Base-by-base conservation (phyloP, 64 coral and sea anemone genomes). In the Hydrozoanthus tunicans region DNA sequence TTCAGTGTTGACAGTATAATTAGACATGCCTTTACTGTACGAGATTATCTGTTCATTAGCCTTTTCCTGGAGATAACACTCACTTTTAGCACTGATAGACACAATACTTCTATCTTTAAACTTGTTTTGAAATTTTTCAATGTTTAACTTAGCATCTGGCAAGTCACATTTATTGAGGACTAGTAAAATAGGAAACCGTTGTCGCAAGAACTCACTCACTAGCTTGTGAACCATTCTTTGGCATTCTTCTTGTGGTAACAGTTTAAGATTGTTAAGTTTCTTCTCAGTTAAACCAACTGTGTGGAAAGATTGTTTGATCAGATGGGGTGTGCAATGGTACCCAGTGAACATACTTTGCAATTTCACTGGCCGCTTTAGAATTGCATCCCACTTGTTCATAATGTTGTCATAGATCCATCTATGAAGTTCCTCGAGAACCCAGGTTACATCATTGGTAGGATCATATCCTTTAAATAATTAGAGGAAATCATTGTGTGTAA, bases 361-460 rank as follows among this genome's bases (percentile, higher is more conserved):
- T 80, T 96, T 96, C 5, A 53, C 79, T 74, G 94, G 94, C 76
- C 86, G 93, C 81, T 93, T 96, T 20, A 57, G 61, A 14, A 96
- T 96, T n/a, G 91, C 56, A 78, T 93, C 94, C 94, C 94, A 93
- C 60, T 96, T 96, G 80, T 61, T 62, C 88, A 96, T 96, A 62
- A 96, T 81, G 57, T 96, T 96, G 77, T 93, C 83, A 62, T 85
- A 93, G 68, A 96, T 96, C 94, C 94, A 96, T 43, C 73, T 66
- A 79, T 96, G 94, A 8, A 96, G 81, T 85, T 96, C 94, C 53
- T 93, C 43, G 11, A 91, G 79, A 81, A 96, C 89, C 94, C 94
- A 96, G n/a, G 71, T 89, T 15, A 96, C 91, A 96, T 96, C 94
- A 81, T 63, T 88, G n/a, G 65, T 74, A 62, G 94, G 94, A 75